Evolutionary conservation across 2,113 vertebrate species (phyloP), one percentile per base, ranked within the genome.

Genomic region (Istiophorus platypterus): DNA sequence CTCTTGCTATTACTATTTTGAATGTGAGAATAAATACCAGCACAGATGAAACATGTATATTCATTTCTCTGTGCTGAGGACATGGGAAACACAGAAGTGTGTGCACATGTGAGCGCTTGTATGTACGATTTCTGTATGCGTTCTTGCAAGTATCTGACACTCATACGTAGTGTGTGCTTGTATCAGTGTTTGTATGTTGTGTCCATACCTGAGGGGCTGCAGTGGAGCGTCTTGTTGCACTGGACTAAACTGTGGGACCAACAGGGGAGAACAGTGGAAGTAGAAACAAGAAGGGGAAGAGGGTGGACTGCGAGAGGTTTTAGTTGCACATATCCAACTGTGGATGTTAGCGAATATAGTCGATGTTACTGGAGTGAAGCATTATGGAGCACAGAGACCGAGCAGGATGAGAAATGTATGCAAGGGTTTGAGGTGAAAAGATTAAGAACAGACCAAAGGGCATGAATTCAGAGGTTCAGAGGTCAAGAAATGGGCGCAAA

Each of bases 161-260:
- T 22, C 7, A 1, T 22, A 27, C 51, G 26, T 68, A 15, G 37
- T 37, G 10, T 39, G 27, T n/a, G 18, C 62, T 42, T 72, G 52
- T 75, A 47, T 51, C 20, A 57, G 63, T 57, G 71, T 84, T 56
- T 71, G 39, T 13, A 15, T 52, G 27, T 76, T 72, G 70, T 42
- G 56, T 82, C 17, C 88, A 61, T 91, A 94, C 93, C 93, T 93
- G 89, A 59, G 56, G 68, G 85, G 77, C 76, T 76, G 88, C 79
- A 88, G 64, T 54, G 79, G 31, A 74, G 76, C 72, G 8, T 88
- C 88, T 90, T 56, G 84, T 79, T 78, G 85, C 90, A 81, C 78
- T 80, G 84, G 86, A 84, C 78, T 77, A 78, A 90, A 91, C 69
- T 76, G 76, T 81, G 59, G 56, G 81, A 87, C 68, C 85, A 78